Conservation (phyloP, 2,888 invertebrate species). For the Zelleria hepariella region DNA sequence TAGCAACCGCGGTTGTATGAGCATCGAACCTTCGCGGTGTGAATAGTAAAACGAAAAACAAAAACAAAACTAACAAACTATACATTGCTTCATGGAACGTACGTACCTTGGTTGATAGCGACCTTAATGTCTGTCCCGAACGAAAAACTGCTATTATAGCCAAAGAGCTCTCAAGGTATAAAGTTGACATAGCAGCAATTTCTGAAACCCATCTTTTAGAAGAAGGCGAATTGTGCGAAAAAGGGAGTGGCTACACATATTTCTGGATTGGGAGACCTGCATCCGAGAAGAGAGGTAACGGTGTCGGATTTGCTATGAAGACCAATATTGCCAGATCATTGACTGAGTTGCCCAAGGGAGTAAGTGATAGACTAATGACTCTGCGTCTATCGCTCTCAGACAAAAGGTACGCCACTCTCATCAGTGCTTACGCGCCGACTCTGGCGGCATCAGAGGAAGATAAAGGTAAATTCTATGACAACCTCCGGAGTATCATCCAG, state of each 20-base stretch:
- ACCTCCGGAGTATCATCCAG: too few species aligned
- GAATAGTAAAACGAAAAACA: background rate
- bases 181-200: conserved; percentile 10
- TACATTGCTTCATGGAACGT: background rate
- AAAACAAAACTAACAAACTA: background rate
- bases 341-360: too few species aligned
- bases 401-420: too few species aligned
- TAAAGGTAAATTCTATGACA: too few species aligned
- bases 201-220: conserved; percentile 9
- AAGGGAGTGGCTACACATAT: conserved; percentile 7
- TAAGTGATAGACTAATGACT: too few species aligned
- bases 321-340: too few species aligned
- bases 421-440: too few species aligned
- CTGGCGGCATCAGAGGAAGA: too few species aligned
- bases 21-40: background rate
- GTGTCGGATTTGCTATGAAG: too few species aligned
- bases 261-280: conserved; percentile 8
- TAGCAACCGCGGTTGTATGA: conserved; percentile 6
- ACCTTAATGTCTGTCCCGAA: conserved; percentile 14
- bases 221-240: conserved; percentile 7
- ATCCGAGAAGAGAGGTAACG: background rate
- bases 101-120: background rate
- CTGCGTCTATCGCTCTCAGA: too few species aligned
- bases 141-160: background rate
- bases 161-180: background rate